Evolutionary conservation across 1,140 invertebrate species (phyloP).

Genomic region (Protaetia brevitarsis): DNA sequence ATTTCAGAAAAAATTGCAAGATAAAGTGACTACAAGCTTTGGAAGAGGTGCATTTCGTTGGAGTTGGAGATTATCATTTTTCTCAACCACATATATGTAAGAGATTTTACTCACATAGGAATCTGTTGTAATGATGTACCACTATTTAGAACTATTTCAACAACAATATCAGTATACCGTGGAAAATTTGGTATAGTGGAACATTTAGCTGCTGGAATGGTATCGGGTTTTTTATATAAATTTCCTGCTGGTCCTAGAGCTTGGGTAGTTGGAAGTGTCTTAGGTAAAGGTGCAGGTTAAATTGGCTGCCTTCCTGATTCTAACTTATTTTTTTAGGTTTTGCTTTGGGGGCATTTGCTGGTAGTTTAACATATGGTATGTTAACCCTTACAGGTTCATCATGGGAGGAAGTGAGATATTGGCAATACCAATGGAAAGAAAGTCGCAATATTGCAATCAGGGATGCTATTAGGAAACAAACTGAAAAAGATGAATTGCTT

Average conservation of each 20-base stretch:
- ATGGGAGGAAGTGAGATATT: slow-evolving; percentile 55
- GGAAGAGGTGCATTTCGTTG: slow-evolving; percentile 65
- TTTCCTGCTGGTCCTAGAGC: slow-evolving; percentile 61
- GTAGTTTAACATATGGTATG: slow-evolving; percentile 48
- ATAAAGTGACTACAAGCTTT: slow-evolving; percentile 61
- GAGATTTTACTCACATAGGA: slow-evolving; percentile 27
- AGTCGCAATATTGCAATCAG: slow-evolving; percentile 42
- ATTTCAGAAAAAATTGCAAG: slow-evolving; percentile 63
- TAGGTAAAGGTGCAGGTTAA: slow-evolving; percentile 47
- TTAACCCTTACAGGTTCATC: slow-evolving; percentile 52
- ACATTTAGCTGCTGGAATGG: slow-evolving; percentile 59
- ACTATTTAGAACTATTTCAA: slow-evolving; percentile 56
- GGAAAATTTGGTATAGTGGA: slow-evolving; percentile 63
- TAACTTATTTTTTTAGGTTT: slow-evolving; percentile 47
- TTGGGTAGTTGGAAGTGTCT: slow-evolving; percentile 58
- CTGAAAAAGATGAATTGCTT: slow-evolving; percentile 34
- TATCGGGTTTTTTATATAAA: slow-evolving; percentile 63
- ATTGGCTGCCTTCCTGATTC: not conserved
- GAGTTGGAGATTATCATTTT: slow-evolving; percentile 62
- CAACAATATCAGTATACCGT: slow-evolving; percentile 61
- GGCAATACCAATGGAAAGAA: slow-evolving; percentile 52
- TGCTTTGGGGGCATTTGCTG: slow-evolving; percentile 54
- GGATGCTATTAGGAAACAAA: slow-evolving; percentile 37
- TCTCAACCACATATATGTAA: slow-evolving; percentile 64
- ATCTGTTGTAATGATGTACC: slow-evolving; percentile 12